These are phyloP conservation scores for Condylura cristata DNA, from an alignment of 2,113 vertebrate species.

Conservation along the genomic window DNA sequence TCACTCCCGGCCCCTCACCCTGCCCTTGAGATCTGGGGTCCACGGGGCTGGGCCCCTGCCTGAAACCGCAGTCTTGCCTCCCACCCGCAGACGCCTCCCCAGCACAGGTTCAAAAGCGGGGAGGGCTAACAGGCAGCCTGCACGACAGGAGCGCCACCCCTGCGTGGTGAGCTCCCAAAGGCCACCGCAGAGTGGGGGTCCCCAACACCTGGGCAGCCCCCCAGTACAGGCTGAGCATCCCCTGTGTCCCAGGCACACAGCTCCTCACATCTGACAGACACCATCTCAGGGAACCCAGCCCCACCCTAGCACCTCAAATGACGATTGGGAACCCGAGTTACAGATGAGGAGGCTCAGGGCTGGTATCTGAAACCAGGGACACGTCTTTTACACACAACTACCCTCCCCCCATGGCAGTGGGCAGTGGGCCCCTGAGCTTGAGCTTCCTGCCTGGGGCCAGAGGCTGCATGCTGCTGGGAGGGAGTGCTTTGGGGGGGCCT, in stretches of 20 bases:
- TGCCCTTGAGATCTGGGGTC: background rate
- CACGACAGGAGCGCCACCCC: too few species aligned
- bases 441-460: background rate
- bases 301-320: background rate
- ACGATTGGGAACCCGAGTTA: background rate
- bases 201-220: background rate
- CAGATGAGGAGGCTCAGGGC: background rate
- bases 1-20: rapidly evolving
- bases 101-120: too few species aligned
- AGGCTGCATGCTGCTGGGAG: background rate
- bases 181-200: too few species aligned
- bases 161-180: too few species aligned
- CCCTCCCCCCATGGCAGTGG: background rate
- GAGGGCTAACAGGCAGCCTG: too few species aligned
- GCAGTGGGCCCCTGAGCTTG: background rate
- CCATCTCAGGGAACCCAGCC: background rate
- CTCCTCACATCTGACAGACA: background rate
- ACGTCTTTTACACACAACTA: background rate
- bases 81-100: background rate
- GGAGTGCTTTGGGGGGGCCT: background rate
- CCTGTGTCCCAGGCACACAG: background rate
- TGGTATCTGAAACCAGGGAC: too few species aligned
- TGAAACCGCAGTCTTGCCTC: background rate
- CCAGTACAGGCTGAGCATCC: background rate
- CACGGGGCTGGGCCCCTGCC: background rate